Evolutionary conservation across 1,140 invertebrate genomes (phyloP).

Genomic region (Steinernema feltiae): DNA sequence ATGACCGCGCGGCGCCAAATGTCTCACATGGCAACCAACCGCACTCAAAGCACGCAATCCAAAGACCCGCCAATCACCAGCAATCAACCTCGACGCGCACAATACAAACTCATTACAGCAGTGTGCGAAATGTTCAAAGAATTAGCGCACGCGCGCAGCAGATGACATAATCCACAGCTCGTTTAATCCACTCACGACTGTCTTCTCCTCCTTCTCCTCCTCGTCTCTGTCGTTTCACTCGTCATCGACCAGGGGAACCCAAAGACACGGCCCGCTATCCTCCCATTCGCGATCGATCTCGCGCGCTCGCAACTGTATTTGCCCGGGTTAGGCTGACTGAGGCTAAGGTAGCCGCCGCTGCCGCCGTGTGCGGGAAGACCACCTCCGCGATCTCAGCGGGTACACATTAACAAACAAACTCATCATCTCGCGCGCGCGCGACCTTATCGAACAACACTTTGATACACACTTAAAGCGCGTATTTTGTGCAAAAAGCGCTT

Average conservation of each 20-base stretch:
- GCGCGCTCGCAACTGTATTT: not conserved
- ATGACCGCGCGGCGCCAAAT: too few species aligned
- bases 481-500: not conserved
- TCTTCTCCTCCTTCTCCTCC: not conserved
- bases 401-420: not conserved
- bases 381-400: too few species aligned
- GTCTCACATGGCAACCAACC: too few species aligned
- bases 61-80: not conserved
- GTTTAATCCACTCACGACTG: slow-evolving; percentile 9
- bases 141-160: not conserved
- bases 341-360: not conserved
- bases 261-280: not conserved
- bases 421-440: too few species aligned
- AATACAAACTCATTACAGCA: not conserved
- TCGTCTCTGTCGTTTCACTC: too few species aligned
- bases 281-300: slow-evolving; percentile 1
- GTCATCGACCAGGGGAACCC: too few species aligned
- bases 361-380: too few species aligned
- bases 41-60: too few species aligned
- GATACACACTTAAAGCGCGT: too few species aligned
- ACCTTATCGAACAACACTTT: not conserved
- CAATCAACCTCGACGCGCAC: not conserved
- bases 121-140: not conserved
- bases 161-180: slow-evolving; percentile 11
- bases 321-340: not conserved